Percentiles rank a stretch among this genome's conserved stretches.
Conservation (phyloP, 2,888 invertebrate genomes). For the Andrena praecox region DNA sequence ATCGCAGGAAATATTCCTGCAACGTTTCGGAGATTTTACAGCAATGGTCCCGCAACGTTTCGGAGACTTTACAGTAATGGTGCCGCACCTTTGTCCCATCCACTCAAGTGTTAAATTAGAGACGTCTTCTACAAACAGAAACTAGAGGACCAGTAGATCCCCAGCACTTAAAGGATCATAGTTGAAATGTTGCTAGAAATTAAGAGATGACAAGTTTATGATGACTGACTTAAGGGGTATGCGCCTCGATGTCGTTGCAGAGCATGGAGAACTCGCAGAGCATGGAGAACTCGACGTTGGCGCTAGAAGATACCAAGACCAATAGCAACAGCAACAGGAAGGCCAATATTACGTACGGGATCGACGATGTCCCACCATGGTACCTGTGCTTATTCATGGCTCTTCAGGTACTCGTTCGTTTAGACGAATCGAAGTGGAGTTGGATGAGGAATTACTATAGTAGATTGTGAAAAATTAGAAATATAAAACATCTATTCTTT, state of each 20-base stretch:
- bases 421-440: too few species aligned
- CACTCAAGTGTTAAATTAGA: background rate
- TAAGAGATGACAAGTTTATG: background rate
- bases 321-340: conserved; percentile 55
- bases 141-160: background rate
- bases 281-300: conserved; percentile 80
- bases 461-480: too few species aligned
- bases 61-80: too few species aligned
- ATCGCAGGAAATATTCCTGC: too few species aligned
- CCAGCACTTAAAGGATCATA: background rate
- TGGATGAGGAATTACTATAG: too few species aligned
- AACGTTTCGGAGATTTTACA: too few species aligned
- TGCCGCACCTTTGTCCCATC: too few species aligned
- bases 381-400: conserved; percentile 93
- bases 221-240: too few species aligned
- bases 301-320: conserved; percentile 85
- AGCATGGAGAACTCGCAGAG: conserved; percentile 57
- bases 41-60: too few species aligned
- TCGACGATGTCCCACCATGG: conserved; percentile 94
- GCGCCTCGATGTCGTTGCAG: conserved; percentile 47
- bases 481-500: too few species aligned
- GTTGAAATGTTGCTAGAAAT: background rate
- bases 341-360: conserved; percentile 88
- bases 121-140: background rate
- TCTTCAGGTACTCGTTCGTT: conserved; percentile 88